Conservation (phyloP, 2,888 invertebrate species). For the Himalopsyche japonica region DNA sequence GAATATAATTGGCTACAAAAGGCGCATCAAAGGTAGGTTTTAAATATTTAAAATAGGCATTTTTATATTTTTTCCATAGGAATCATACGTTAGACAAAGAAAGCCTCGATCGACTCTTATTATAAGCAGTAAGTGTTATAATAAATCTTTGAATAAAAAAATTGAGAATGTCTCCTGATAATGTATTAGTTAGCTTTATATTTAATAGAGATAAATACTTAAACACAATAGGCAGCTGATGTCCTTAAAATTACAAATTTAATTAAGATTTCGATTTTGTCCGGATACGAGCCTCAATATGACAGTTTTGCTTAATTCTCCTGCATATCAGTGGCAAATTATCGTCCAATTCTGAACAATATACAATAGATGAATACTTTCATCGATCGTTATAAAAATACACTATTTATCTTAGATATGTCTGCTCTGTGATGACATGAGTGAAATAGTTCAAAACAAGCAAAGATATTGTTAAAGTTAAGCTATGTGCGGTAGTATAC, state of each 20-base stretch:
- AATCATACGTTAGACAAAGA: neutral
- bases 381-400: slow-evolving; percentile 11
- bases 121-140: neutral
- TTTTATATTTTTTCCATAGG: neutral
- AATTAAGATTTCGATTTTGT: neutral
- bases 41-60: neutral
- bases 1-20: neutral
- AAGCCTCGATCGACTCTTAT: neutral
- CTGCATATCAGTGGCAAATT: neutral
- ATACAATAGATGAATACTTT: neutral
- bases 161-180: neutral
- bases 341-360: neutral
- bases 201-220: slow-evolving; percentile 10
- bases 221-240: slow-evolving; percentile 17
- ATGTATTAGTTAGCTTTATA: neutral
- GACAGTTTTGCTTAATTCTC: neutral
- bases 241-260: neutral
- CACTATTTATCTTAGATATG: slow-evolving; percentile 14
- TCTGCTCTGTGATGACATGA: neutral
- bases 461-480: neutral
- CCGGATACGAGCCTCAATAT: neutral
- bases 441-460: neutral
- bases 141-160: neutral
- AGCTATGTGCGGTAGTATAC: neutral
- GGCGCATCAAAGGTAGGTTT: neutral